Evolutionary conservation across 2,797 vertebrate genomes (phyloP), one percentile per base, ranked within the genome.

Genomic region (Microchirus variegatus): DNA sequence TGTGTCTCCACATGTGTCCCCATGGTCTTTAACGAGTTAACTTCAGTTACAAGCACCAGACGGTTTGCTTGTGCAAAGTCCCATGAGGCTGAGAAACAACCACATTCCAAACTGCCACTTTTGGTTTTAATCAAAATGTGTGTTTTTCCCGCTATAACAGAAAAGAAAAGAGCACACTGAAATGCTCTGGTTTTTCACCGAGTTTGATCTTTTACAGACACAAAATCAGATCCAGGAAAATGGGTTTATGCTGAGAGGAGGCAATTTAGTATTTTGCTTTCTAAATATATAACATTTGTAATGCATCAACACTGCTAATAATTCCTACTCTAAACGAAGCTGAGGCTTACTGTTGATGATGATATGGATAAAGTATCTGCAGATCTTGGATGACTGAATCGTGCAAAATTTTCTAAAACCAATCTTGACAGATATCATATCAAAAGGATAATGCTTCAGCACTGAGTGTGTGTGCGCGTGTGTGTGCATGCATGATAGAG

Each of bases 21-120:
- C 14, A 10, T 76, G 69, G 68, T 79, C 53, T 80, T 82, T 82
- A 87, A 88, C 83, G 57, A 78, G 72, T 62, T 73, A 70, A 73
- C 77, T 82, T 67, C 72, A 69, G 46, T 75, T 51, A 45, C 42
- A 36, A 68, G 59, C 64, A 43, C 53, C 62, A 47, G 66, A 43
- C 56, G 26, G 59, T 72, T 77, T 48, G 53, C 55, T 70, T 6
- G 12, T 41, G 17, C 73, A 70, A 51, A 64, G 59, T 81, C 81
- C 59, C 79, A 50, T 1, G 64, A 68, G 60, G 38, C 59, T 54
- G 59, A 77, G 59, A 54, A 80, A 67, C 69, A 68, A 73, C 60
- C 58, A 78, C 64, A 76, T 77, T 83, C 67, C 70, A 53, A 63
- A 63, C 75, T 62, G 75, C 65, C 75, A 71, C 64, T 67, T 79